phyloP scores from a whole-genome alignment of 92 coral and sea anemone genomes.

The Diadumene lineata region DNA sequence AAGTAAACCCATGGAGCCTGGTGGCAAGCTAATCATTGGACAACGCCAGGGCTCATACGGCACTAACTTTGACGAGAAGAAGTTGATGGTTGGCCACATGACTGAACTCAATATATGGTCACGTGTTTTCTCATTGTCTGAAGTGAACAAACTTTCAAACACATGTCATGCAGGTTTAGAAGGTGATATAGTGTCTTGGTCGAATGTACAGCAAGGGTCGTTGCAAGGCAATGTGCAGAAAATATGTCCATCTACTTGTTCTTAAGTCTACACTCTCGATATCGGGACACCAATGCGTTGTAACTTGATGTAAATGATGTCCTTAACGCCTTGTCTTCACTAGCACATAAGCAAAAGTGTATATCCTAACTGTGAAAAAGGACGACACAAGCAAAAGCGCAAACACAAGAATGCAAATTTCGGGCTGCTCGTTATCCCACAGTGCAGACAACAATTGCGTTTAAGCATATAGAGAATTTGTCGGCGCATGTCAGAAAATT shows the following conservation, averaged over 20 bases:
- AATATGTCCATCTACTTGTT: slow-evolving; percentile 4
- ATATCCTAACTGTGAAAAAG: too few relatives aligned
- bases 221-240: not conserved
- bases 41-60: slow-evolving; percentile 14
- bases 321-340: too few relatives aligned
- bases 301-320: too few relatives aligned
- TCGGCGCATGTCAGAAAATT: too few relatives aligned
- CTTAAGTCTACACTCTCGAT: not conserved
- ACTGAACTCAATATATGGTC: slow-evolving; percentile 21
- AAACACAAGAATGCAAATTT: too few relatives aligned
- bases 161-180: not conserved
- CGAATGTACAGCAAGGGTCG: not conserved
- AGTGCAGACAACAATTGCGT: too few relatives aligned
- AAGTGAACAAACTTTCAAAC: not conserved
- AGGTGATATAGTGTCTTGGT: slow-evolving; percentile 20
- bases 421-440: too few relatives aligned
- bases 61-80: not conserved
- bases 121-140: not conserved
- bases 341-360: too few relatives aligned
- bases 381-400: too few relatives aligned
- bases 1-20: not conserved
- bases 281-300: too few relatives aligned
- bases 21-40: slow-evolving; percentile 23
- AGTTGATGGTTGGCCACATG: slow-evolving; percentile 16
- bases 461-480: too few relatives aligned